These are phyloP conservation scores for Archaeoteleia sp. DNA, from an alignment of 2,888 invertebrate genomes.

Conservation along the genomic window DNA sequence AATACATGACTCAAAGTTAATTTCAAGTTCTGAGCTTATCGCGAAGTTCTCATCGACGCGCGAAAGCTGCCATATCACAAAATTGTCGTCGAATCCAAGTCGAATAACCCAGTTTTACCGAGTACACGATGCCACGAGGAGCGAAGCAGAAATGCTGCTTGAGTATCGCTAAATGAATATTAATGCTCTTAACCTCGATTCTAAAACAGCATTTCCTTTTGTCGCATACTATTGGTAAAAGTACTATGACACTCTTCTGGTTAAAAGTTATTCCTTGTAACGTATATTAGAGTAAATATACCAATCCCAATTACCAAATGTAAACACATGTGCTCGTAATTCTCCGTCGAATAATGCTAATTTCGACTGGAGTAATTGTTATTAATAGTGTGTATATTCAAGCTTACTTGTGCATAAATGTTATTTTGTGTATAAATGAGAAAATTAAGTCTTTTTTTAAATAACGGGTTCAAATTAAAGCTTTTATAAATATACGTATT, in stretches of 20 bases:
- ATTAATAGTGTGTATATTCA: too few species aligned
- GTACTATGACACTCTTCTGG: background rate
- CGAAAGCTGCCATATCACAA: slow-evolving; percentile 9
- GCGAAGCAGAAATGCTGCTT: slow-evolving; percentile 22
- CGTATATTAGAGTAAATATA: too few species aligned
- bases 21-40: background rate
- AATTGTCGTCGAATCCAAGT: slow-evolving; percentile 31
- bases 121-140: slow-evolving; percentile 3
- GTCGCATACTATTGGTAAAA: slow-evolving; percentile 16
- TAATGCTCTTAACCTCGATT: slow-evolving; percentile 61
- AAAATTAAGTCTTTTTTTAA: too few species aligned
- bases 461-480: too few species aligned
- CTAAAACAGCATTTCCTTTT: slow-evolving; percentile 31
- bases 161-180: slow-evolving; percentile 66
- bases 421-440: too few species aligned
- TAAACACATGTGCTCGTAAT: too few species aligned
- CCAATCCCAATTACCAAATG: too few species aligned
- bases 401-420: too few species aligned
- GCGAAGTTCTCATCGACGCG: slow-evolving; percentile 7
- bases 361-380: too few species aligned
- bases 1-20: background rate
- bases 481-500: too few species aligned
- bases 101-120: slow-evolving; percentile 61
- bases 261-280: background rate
- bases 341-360: too few species aligned